Evolutionary conservation across 2,797 vertebrate species (phyloP).

Genomic region (Delichon dasypus): DNA sequence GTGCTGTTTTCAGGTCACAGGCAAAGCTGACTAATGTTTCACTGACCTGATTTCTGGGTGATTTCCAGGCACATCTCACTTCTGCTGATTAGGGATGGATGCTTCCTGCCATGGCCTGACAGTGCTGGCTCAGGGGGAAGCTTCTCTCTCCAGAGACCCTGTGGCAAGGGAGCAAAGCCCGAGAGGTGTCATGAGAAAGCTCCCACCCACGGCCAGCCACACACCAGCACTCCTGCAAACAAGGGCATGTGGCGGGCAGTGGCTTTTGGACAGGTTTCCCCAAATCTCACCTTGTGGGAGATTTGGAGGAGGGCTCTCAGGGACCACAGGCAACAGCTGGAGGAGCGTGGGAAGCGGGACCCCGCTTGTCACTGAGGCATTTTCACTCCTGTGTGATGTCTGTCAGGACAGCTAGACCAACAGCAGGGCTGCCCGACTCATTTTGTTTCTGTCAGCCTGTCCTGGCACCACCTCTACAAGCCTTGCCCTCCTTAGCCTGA

Average conservation of each 20-base stretch:
- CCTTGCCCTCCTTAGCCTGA: not conserved
- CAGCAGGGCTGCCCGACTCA: not conserved
- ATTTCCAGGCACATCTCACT: not conserved
- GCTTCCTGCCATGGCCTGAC: not conserved
- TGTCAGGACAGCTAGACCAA: not conserved
- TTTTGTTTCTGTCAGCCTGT: not conserved
- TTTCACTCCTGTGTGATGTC: not conserved
- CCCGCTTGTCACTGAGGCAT: accelerated
- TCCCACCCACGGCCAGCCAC: accelerated
- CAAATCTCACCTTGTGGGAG: not conserved
- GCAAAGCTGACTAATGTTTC: constrained; percentile 29
- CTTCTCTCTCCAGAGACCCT: not conserved
- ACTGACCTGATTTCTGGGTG: not conserved
- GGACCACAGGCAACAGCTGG: not conserved
- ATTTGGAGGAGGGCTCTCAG: not conserved
- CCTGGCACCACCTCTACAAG: not conserved
- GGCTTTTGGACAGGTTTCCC: not conserved
- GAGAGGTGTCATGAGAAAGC: not conserved
- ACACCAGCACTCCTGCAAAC: not conserved
- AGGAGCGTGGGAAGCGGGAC: accelerated
- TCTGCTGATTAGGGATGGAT: not conserved
- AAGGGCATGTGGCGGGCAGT: not conserved
- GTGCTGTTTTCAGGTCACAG: not conserved
- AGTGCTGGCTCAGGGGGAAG: not conserved
- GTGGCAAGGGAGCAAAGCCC: not conserved